phyloP scores from a whole-genome alignment of 2,113 vertebrate genomes.

The Hymenochirus boettgeri region DNA sequence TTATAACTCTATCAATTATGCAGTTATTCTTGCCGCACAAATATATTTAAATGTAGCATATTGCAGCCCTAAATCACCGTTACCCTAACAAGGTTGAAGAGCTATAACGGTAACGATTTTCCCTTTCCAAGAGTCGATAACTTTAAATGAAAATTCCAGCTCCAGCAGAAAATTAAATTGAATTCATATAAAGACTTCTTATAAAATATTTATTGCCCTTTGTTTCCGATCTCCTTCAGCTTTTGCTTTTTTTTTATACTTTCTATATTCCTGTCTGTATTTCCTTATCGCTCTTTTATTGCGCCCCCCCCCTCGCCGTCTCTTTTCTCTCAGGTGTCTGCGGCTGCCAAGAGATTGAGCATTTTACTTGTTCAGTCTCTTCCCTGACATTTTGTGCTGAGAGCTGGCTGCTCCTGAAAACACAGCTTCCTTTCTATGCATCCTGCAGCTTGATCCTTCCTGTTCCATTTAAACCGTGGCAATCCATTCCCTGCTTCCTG shows the following conservation, averaged over 20 bases:
- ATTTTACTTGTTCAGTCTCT: conserved; percentile 25
- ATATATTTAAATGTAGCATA: conserved; percentile 31
- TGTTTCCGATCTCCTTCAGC: conserved; percentile 13
- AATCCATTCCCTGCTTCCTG: background rate
- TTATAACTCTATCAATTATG: conserved; percentile 28
- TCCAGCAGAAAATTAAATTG: conserved; percentile 16
- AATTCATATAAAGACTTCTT: conserved; percentile 13
- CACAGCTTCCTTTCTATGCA: conserved; percentile 4
- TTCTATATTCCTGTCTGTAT: conserved; percentile 2
- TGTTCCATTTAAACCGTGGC: background rate
- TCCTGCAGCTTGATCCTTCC: conserved; percentile 9
- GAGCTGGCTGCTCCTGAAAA: conserved; percentile 5
- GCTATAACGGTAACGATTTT: background rate
- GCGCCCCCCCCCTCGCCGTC: background rate
- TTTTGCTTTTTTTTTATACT: background rate
- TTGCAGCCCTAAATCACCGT: conserved; percentile 24
- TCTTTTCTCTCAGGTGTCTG: conserved; percentile 12
- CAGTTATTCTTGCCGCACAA: conserved; percentile 16
- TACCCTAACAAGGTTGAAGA: conserved; percentile 21
- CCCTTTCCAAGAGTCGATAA: background rate
- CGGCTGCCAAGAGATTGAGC: conserved; percentile 28
- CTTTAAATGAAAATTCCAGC: conserved; percentile 13
- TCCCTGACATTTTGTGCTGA: conserved; percentile 14
- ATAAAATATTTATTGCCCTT: conserved; percentile 38
- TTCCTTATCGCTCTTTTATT: conserved; percentile 13